Evolutionary conservation across 2,797 vertebrate species (phyloP).

Genomic region (Prionace glauca): DNA sequence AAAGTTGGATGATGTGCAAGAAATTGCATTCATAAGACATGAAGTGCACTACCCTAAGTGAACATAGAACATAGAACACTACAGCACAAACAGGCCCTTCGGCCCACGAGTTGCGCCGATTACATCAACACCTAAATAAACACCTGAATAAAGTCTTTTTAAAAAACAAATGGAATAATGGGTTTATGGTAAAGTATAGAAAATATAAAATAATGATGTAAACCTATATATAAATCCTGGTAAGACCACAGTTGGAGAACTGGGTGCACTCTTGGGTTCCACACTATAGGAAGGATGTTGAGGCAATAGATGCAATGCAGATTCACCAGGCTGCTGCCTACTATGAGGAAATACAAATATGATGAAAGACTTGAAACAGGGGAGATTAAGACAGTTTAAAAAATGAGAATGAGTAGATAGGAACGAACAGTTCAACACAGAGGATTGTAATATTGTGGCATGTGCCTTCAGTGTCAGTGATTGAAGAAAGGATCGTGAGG

Average conservation of each 20-base stretch:
- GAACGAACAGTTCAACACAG: background rate
- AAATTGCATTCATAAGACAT: background rate
- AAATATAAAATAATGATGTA: background rate
- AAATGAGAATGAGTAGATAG: background rate
- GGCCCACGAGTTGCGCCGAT: no score
- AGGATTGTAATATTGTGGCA: background rate
- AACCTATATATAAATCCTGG: background rate
- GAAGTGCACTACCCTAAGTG: background rate
- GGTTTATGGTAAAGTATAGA: background rate
- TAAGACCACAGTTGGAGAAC: background rate
- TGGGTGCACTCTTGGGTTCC: background rate
- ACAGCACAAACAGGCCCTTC: no score
- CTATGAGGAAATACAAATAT: background rate
- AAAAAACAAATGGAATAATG: background rate
- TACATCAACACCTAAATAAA: no score
- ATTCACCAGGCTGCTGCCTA: background rate
- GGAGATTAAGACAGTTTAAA: background rate
- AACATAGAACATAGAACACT: no score
- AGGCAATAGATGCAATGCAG: background rate
- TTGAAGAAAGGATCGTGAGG: background rate
- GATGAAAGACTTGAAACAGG: conserved; percentile 11
- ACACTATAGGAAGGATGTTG: conserved; percentile 22
- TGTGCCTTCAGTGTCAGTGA: background rate
- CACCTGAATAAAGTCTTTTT: background rate
- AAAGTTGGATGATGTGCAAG: background rate